phyloP scores from a whole-genome alignment of 2,113 vertebrate genomes.

The Pelmatolapia mariae region DNA sequence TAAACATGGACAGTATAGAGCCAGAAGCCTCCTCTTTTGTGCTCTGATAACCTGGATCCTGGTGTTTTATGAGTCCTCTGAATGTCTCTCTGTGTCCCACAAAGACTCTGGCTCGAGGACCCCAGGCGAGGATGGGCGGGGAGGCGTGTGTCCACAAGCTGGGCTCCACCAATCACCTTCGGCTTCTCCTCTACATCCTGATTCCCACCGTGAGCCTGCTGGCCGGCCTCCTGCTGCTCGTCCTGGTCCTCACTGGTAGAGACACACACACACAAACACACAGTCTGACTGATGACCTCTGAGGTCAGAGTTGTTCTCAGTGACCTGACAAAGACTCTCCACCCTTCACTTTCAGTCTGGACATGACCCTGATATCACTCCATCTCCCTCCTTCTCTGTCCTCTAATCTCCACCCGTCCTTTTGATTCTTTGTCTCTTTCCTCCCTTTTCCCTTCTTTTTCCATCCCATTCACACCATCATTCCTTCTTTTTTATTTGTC shows the following conservation, averaged over 20 bases:
- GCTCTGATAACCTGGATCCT: neutral
- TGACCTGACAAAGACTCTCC: neutral
- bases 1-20: neutral
- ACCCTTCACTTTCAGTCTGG: neutral
- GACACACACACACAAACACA: neutral
- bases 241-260: constrained; percentile 37
- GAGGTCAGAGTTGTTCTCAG: neutral
- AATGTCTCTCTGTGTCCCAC: neutral
- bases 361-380: neutral
- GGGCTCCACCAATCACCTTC: constrained; percentile 35
- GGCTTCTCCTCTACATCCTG: constrained; percentile 55
- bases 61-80: neutral
- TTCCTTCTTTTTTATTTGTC: neutral
- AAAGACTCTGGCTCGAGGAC: neutral
- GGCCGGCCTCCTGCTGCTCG: constrained; percentile 44
- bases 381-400: neutral
- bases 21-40: neutral
- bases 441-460: rapidly evolving
- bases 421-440: neutral
- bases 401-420: neutral
- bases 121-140: constrained; percentile 26
- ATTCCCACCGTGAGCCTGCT: constrained; percentile 45
- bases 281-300: neutral
- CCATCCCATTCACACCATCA: neutral
- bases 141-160: constrained; percentile 49